Evolutionary conservation across 1,140 invertebrate genomes (phyloP).

Genomic region (Bombus ignitus): DNA sequence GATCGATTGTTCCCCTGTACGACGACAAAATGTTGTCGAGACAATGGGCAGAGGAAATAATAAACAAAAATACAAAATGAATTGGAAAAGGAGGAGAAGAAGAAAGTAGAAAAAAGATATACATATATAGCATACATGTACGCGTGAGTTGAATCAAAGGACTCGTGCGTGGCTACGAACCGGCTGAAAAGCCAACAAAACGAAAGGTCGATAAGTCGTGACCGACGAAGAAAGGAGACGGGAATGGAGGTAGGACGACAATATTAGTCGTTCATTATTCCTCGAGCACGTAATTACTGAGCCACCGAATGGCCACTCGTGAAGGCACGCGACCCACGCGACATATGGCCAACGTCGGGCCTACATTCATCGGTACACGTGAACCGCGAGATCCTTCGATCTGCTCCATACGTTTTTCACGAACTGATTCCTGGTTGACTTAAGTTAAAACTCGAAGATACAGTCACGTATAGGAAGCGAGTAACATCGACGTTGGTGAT

Average conservation of each 20-base stretch:
- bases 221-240: conserved; percentile 35
- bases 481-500: not conserved
- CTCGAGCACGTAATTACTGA: conserved; percentile 74
- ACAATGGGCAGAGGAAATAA: conserved; percentile 58
- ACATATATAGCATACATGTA: conserved; percentile 11
- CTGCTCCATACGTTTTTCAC: not conserved
- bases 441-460: not conserved
- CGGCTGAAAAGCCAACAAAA: conserved; percentile 72
- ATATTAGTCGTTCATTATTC: conserved; percentile 80
- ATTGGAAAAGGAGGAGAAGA: not conserved
- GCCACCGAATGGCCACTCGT: conserved; percentile 72
- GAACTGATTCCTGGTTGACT: not conserved
- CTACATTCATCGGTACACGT: conserved; percentile 16
- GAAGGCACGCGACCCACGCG: conserved; percentile 77
- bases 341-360: conserved; percentile 74
- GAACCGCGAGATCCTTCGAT: conserved; percentile 52
- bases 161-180: conserved; percentile 39
- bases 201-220: conserved; percentile 79
- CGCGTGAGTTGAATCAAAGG: conserved; percentile 66
- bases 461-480: not conserved
- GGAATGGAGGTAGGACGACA: conserved; percentile 66
- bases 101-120: not conserved
- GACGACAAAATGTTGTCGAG: conserved; percentile 54
- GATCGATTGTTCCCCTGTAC: conserved; percentile 48
- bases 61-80: conserved; percentile 8